Base-by-base conservation (phyloP, 2,797 vertebrate genomes). In the Lateolabrax maculatus region DNA sequence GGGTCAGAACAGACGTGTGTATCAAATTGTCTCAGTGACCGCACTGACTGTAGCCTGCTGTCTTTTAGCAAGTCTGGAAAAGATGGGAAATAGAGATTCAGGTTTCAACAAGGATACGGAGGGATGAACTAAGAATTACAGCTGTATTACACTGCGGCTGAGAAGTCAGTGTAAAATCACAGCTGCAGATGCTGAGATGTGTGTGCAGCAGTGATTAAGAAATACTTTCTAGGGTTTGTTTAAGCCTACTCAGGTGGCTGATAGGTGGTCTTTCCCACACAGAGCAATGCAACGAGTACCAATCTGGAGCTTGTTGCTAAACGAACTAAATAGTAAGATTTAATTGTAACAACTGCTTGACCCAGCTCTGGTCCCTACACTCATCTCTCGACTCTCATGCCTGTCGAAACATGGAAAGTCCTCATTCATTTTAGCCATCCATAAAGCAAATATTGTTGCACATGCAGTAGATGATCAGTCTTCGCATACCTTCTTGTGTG, bases 381-480 rank as follows among this genome's bases (percentile, higher is more conserved):
- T 88, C 95, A 94, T 96, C 97, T 84, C 95, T 96, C 95, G 95
- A 95, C 96, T 97, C 96, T 94, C 92, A 93, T 92, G 95, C 96
- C 96, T 97, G 96, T 95, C 95, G 96, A 96, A 96, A 95, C 95
- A 94, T 96, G 97, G 96, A 98, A 98, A 97, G 96, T 97, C 97
- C 97, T 98, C 97, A 97, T 98, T 98, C 97, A 97, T 97, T 97
- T 96, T 96, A 96, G 92, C 96, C 96, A 96, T 97, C 97, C 96
- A 97, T 97, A 98, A 98, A 98, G 97, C 96, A 99, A 99, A 99
- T 99, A 98, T 99, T 99, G 97, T 98, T 97, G 95, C 98, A 98
- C 97, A 97, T 98, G 97, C 96, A 96, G 95, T 94, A 96, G 96
- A 97, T 97, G 97, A 98, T 97, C 96, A 96, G 97, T 97, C 96